A percentile compares a stretch with the other conserved stretches of the same genome.
phyloP scores from a whole-genome alignment of 2,113 vertebrate species.

The Phocoena sinus region DNA sequence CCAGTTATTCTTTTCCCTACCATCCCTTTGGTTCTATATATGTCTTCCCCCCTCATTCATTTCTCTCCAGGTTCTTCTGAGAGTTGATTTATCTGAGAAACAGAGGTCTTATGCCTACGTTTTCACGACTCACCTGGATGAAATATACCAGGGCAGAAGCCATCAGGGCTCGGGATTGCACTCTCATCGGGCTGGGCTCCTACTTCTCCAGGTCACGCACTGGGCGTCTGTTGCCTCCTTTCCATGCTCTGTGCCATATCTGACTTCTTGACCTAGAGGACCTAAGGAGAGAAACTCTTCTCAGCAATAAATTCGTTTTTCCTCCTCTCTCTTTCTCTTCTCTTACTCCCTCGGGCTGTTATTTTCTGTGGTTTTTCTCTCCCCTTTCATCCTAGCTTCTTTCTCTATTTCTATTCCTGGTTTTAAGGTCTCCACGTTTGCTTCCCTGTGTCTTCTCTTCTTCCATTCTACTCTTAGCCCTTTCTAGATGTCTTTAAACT shows the following conservation, averaged over 20 bases:
- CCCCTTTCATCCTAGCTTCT: not conserved
- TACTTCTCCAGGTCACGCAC: not conserved
- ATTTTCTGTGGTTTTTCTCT: not conserved
- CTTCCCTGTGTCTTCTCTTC: not conserved
- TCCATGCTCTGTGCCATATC: constrained; percentile 26
- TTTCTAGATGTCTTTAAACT: not conserved
- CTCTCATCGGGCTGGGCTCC: not conserved
- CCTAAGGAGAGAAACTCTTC: constrained; percentile 16
- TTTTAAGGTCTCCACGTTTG: not conserved
- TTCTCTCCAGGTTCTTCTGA: not conserved
- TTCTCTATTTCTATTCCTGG: constrained; percentile 14
- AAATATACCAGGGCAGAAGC: constrained; percentile 58
- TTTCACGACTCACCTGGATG: constrained; percentile 72
- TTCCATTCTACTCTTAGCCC: not conserved
- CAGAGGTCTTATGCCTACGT: not conserved
- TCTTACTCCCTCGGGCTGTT: not conserved
- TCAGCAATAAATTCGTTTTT: not conserved
- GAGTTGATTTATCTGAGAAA: not conserved
- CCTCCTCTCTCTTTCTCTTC: not conserved
- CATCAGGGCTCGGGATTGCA: not conserved
- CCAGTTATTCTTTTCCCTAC: not conserved
- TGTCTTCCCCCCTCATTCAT: not conserved
- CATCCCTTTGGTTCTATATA: not conserved
- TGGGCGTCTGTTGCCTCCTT: not conserved
- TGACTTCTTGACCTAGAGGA: not conserved